phyloP scores from a whole-genome alignment of 2,797 vertebrate genomes.

The Gouania willdenowi region DNA sequence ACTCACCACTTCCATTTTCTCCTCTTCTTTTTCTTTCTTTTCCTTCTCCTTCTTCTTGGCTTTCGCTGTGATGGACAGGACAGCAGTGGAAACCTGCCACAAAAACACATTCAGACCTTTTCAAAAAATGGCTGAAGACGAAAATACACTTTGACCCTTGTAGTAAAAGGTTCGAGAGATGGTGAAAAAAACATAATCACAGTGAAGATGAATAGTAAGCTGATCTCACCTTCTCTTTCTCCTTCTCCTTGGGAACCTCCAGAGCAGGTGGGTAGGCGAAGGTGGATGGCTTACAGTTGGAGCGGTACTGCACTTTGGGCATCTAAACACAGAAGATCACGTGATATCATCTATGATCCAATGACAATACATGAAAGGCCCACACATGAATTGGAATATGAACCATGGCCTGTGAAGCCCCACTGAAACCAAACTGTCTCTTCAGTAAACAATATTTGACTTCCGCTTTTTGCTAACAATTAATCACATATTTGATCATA shows the following conservation, averaged over 20 bases:
- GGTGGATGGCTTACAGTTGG: slow-evolving; percentile 98
- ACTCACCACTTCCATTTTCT: slow-evolving; percentile 98
- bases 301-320: slow-evolving; percentile 98
- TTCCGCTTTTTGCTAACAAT: no score
- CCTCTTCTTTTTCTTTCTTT: slow-evolving; percentile 94
- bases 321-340: slow-evolving; percentile 82
- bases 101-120: slow-evolving; percentile 30
- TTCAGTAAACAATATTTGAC: no score
- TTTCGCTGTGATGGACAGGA: slow-evolving; percentile 98
- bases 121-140: slow-evolving; percentile 26
- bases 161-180: slow-evolving; percentile 29
- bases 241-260: slow-evolving; percentile 98
- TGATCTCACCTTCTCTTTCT: slow-evolving; percentile 92
- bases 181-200: slow-evolving; percentile 38
- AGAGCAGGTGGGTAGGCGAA: slow-evolving; percentile 96
- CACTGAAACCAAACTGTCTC: no score
- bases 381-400: no score
- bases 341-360: no score
- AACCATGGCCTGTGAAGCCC: no score
- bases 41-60: slow-evolving; percentile 99
- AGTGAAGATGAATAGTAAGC: slow-evolving; percentile 2
- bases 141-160: slow-evolving; percentile 32
- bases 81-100: slow-evolving; percentile 92
- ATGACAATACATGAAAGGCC: no score
- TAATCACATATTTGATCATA: no score